Conservation (phyloP, 2,888 invertebrate species). For the Acrobeloides nanus region DNA sequence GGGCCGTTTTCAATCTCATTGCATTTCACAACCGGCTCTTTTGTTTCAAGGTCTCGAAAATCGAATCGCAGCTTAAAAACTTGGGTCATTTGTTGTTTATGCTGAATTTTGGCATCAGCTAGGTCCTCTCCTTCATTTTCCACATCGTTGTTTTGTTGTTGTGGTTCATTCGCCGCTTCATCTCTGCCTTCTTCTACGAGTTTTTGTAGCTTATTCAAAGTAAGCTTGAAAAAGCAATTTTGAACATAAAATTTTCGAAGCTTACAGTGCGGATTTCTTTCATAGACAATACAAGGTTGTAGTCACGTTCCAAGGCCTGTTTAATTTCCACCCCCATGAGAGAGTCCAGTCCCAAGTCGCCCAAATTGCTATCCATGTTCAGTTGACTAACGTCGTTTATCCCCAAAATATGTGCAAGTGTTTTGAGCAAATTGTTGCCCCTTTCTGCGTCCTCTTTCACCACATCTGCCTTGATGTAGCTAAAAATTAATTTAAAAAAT, state of each 20-base stretch:
- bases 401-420: conserved; percentile 59
- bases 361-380: conserved; percentile 69
- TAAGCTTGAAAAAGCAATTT: conserved; percentile 58
- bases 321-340: conserved; percentile 98
- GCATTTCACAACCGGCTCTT: conserved; percentile 50
- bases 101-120: conserved; percentile 39
- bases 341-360: conserved; percentile 94
- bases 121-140: conserved; percentile 53
- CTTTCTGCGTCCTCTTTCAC: conserved; percentile 41
- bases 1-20: conserved; percentile 50
- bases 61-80: conserved; percentile 52
- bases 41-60: conserved; percentile 58
- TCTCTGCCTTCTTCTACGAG: conserved; percentile 52
- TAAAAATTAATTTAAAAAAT: too few species aligned
- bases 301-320: conserved; percentile 61
- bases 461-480: conserved; percentile 47
- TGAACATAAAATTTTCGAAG: neutral
- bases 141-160: conserved; percentile 46
- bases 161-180: conserved; percentile 45
- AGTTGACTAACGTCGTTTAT: conserved; percentile 78
- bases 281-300: conserved; percentile 79
- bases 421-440: conserved; percentile 56
- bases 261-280: conserved; percentile 58
- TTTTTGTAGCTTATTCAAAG: conserved; percentile 68
- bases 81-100: neutral